Base-by-base conservation (phyloP, 2,888 invertebrate genomes). In the Lasius fuliginosus region DNA sequence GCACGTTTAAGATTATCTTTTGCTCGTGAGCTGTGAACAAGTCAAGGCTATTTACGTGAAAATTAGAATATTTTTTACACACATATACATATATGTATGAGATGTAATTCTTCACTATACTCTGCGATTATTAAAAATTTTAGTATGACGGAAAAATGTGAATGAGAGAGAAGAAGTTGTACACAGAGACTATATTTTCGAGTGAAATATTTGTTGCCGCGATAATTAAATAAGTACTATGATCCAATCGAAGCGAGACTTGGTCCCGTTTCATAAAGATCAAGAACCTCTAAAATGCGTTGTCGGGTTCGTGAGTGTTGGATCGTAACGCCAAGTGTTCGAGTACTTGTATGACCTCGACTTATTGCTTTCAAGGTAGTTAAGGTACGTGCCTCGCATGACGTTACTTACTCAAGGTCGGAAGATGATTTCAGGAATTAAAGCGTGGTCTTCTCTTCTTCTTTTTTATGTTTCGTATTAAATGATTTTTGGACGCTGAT, bases 371-470 rank as follows among this genome's bases (percentile, higher is more conserved):
- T 88, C 90, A 90, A 92, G 92, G 91, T 90, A 89, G 92, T 90
- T 91, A 87, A 60, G 90, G 90, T 91, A 92, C 92, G 91, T 92
- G 92, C 86, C 90, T 92, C 86, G 90, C 90, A 92, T 93, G 93
- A 93, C 92, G 93, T 92, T 92, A 93, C 90, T 91, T 89, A 92
- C 90, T 89, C 93, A 94, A 94, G 94, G 94, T 93, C 94, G 93
- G 91, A 88, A 93, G 92, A 93, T 92, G 92, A 92, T 92, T 93
- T 90, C 87, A 83, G 88, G 87, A 87, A 88, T 84, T 82, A 83
- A 86, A 49, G 40, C 49, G 49, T 53, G 74, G 27, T 46, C 15
- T 15, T 30, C 64, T 30, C 49, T 73, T 36, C 60, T 42, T 46
- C 12, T 46, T 12, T 46, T 36, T 42, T 49, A 5, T 27, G 1